Evolutionary conservation across 2,888 invertebrate species (phyloP).

Genomic region (Drosophila cognata): DNA sequence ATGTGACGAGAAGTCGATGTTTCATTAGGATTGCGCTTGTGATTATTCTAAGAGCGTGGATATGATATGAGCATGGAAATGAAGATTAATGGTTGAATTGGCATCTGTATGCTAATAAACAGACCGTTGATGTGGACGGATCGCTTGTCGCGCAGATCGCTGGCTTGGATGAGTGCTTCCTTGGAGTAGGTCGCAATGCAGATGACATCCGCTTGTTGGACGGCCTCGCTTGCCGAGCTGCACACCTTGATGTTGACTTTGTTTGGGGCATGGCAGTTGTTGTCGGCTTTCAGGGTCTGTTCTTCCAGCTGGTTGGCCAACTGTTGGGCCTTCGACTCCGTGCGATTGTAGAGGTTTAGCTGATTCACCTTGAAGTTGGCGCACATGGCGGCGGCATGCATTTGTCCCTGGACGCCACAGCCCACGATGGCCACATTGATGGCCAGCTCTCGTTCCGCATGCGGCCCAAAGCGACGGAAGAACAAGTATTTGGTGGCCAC

Average conservation of each 20-base stretch:
- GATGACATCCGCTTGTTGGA: slow-evolving; percentile 87
- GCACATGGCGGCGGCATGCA: slow-evolving; percentile 86
- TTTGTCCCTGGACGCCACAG: slow-evolving; percentile 86
- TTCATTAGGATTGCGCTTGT: neutral
- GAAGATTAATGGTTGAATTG: neutral
- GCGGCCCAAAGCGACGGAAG: slow-evolving; percentile 68
- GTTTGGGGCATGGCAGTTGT: neutral
- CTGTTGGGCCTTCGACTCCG: slow-evolving; percentile 76
- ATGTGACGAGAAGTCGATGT: neutral
- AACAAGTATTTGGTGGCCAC: slow-evolving; percentile 86
- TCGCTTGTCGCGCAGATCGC: slow-evolving; percentile 85
- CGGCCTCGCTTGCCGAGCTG: slow-evolving; percentile 85
- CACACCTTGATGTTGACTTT: slow-evolving; percentile 31
- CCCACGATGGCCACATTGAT: slow-evolving; percentile 85
- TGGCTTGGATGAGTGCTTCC: slow-evolving; percentile 85
- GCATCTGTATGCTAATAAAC: slow-evolving; percentile 9
- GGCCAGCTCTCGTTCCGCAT: slow-evolving; percentile 26
- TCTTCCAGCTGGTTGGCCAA: slow-evolving; percentile 81
- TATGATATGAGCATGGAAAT: neutral
- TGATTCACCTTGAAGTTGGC: slow-evolving; percentile 85
- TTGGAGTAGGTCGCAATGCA: slow-evolving; percentile 87
- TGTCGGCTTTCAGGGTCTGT: neutral
- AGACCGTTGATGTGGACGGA: slow-evolving; percentile 88
- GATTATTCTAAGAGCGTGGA: neutral
- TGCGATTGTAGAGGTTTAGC: slow-evolving; percentile 87